Evolutionary conservation across 2,888 invertebrate species (phyloP).

Genomic region (Mythimna pallens): DNA sequence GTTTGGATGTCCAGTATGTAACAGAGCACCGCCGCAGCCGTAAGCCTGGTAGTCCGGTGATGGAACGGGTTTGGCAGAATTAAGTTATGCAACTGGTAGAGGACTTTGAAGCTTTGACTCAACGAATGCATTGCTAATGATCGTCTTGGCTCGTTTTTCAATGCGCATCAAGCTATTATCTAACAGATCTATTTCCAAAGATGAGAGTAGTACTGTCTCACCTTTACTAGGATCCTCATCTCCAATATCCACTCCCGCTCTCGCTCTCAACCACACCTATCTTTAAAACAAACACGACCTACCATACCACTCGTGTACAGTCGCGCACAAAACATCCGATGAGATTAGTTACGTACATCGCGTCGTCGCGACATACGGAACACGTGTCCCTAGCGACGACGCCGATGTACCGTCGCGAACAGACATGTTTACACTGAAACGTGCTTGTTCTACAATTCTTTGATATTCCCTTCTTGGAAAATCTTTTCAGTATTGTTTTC

Average conservation of each 20-base stretch:
- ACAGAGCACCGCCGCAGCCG: too few relatives aligned
- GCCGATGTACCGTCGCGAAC: conserved; percentile 28
- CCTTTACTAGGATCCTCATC: too few relatives aligned
- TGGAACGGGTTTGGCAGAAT: too few relatives aligned
- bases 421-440: conserved; percentile 31
- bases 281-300: conserved; percentile 22
- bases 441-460: conserved; percentile 20
- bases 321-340: conserved; percentile 49
- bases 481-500: conserved; percentile 5
- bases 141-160: too few relatives aligned
- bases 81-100: too few relatives aligned
- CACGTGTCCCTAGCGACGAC: conserved; percentile 34
- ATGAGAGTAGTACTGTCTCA: too few relatives aligned
- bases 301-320: conserved; percentile 31
- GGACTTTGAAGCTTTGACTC: too few relatives aligned
- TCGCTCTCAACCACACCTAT: conserved; percentile 15
- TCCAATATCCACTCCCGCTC: neutral
- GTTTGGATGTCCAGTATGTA: too few relatives aligned
- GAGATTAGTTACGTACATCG: conserved; percentile 44
- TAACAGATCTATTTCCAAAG: too few relatives aligned
- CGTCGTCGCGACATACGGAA: conserved; percentile 22
- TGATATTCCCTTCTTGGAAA: neutral
- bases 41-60: too few relatives aligned
- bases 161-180: too few relatives aligned
- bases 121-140: too few relatives aligned